Conservation (phyloP, 1,140 invertebrate genomes). For the Habropoda laboriosa region DNA sequence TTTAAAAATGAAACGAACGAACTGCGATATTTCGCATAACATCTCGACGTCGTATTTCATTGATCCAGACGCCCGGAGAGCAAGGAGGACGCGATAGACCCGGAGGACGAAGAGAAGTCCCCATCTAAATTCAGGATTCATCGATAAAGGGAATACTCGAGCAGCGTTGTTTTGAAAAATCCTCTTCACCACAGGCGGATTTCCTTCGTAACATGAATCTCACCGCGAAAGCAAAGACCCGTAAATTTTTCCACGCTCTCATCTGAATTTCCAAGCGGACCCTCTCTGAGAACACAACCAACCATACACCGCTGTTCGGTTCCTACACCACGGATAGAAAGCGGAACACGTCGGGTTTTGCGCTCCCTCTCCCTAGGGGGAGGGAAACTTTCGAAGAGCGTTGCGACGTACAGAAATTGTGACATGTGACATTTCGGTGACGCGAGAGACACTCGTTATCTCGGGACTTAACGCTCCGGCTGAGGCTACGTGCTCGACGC, state of each 20-base stretch:
- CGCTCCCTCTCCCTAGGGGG: neutral
- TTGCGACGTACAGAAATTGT: neutral
- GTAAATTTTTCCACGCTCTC: neutral
- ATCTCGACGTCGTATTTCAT: no score
- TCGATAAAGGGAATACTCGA: neutral
- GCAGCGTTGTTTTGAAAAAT: neutral
- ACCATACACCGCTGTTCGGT: neutral
- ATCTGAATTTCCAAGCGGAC: constrained; percentile 24
- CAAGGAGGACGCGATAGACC: no score
- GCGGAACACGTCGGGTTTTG: neutral
- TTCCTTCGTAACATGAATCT: neutral
- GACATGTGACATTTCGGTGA: neutral
- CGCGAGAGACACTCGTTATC: constrained; percentile 6
- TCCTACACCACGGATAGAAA: neutral
- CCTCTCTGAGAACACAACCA: neutral
- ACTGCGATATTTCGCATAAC: no score
- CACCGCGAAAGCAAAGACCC: no score
- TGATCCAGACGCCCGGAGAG: no score
- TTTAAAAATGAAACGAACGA: no score
- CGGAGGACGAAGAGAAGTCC: neutral
- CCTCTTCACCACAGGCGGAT: neutral
- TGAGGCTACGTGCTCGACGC: neutral
- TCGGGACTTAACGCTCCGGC: neutral
- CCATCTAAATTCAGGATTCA: neutral
- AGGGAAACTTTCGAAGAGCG: neutral